Percentiles rank a stretch among this genome's conserved stretches.
Evolutionary conservation across 23 tunicate species (phyloP).

Genomic region (Ciona savignyi): DNA sequence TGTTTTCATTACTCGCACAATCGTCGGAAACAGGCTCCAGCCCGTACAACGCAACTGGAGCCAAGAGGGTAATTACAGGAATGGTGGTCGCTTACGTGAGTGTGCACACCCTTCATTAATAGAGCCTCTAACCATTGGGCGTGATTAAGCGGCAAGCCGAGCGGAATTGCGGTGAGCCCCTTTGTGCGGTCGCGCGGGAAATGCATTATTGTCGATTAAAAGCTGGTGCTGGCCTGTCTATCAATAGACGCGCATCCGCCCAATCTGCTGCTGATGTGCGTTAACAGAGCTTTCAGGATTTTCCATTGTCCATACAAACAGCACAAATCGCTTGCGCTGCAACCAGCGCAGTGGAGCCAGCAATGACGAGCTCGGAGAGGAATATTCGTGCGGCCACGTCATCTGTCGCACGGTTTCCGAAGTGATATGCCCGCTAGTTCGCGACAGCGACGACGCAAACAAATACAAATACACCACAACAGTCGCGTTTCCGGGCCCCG

Average conservation of each 20-base stretch:
- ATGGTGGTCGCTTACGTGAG: neutral
- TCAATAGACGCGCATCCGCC: neutral
- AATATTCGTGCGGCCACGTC: neutral
- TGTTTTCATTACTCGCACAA: slow-evolving; percentile 16
- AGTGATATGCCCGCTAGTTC: neutral
- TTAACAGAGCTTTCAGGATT: neutral
- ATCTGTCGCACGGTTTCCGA: slow-evolving; percentile 7
- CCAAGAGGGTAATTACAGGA: neutral
- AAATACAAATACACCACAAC: slow-evolving; percentile 15
- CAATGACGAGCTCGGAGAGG: neutral
- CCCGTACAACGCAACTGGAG: slow-evolving; percentile 1
- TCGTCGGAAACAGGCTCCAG: slow-evolving; percentile 20
- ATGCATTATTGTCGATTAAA: neutral
- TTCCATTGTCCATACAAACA: neutral
- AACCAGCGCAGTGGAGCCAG: neutral
- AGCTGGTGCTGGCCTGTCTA: neutral
- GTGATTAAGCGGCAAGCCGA: neutral
- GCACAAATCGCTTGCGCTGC: neutral
- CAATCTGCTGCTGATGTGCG: neutral
- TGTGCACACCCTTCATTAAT: neutral
- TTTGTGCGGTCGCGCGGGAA: neutral
- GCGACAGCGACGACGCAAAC: slow-evolving; percentile 3
- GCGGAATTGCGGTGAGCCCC: neutral
- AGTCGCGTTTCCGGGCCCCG: slow-evolving; percentile 56
- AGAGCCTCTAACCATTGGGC: neutral